Percentiles rank a stretch among this genome's conserved stretches.
Evolutionary conservation across 2,888 invertebrate species (phyloP).

Genomic region (Stegophylla sp.): DNA sequence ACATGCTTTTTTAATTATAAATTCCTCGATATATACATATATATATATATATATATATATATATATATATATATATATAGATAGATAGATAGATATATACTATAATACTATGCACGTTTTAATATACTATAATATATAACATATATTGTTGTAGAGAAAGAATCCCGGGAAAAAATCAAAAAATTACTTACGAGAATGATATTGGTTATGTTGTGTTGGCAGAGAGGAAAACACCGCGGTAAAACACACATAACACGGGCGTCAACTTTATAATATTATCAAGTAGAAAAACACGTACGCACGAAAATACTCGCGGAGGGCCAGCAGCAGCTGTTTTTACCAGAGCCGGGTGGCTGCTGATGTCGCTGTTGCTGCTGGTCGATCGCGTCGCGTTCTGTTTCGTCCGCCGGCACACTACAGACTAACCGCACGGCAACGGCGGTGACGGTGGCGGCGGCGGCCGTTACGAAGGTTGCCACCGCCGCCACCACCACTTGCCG

Average conservation of each 20-base stretch:
- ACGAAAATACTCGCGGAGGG: conserved; percentile 16
- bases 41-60: no score
- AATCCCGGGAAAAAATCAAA: no score
- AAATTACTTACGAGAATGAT: no score
- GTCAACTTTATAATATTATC: no score
- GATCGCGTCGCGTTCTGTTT: conserved; percentile 31
- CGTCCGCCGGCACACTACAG: conserved; percentile 44
- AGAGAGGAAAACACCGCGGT: no score
- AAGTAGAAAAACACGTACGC: neutral
- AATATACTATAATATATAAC: conserved; percentile 38
- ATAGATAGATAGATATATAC: conserved; percentile 32
- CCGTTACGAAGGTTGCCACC: conserved; percentile 49
- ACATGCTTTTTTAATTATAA: no score
- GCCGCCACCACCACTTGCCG: conserved; percentile 3
- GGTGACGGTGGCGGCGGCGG: conserved; percentile 35
- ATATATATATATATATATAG: no score
- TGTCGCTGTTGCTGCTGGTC: neutral
- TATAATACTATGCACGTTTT: conserved; percentile 23
- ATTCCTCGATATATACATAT: no score
- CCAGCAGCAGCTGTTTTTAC: conserved; percentile 25
- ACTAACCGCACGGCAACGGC: conserved; percentile 54
- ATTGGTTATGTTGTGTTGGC: no score
- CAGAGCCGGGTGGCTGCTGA: conserved; percentile 13
- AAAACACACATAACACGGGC: no score
- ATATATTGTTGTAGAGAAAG: neutral